Percentiles rank a stretch among this genome's conserved stretches.
Conservation (phyloP, 1,140 invertebrate genomes). For the Brachionus angularis region DNA sequence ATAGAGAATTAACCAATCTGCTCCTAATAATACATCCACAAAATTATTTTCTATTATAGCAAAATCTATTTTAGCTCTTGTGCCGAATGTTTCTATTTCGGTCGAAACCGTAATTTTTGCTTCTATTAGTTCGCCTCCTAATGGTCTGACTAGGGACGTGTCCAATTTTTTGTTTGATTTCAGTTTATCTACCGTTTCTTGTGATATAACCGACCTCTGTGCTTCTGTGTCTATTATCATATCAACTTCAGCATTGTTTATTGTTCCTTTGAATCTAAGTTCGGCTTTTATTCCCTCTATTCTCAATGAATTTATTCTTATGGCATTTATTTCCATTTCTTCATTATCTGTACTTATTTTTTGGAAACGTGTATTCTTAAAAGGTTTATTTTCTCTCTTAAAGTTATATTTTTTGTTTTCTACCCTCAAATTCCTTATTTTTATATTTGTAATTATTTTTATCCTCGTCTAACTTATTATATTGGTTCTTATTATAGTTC, state of each 20-base stretch:
- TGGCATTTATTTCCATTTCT: slow-evolving; percentile 10
- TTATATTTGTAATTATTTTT: too few species aligned
- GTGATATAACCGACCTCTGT: neutral
- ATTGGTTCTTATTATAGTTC: too few species aligned
- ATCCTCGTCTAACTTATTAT: too few species aligned
- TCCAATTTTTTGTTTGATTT: neutral
- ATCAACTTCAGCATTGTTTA: neutral
- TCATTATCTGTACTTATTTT: slow-evolving; percentile 13
- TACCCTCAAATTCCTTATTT: too few species aligned
- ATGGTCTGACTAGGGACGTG: neutral
- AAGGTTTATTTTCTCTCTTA: too few species aligned
- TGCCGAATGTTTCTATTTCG: slow-evolving; percentile 5
- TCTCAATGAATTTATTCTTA: neutral
- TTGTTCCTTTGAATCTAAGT: slow-evolving; percentile 3
- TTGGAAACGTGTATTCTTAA: too few species aligned
- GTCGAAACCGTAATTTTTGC: neutral
- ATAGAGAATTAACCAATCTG: neutral
- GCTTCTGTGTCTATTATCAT: slow-evolving; percentile 12
- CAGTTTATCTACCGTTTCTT: neutral
- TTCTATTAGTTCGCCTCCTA: neutral
- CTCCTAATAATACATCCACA: slow-evolving; percentile 10
- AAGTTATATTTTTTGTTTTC: too few species aligned
- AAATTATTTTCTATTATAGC: neutral
- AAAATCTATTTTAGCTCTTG: neutral
- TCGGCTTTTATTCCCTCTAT: neutral